Conservation (phyloP, 2,888 invertebrate species). For the Idaea straminata region DNA sequence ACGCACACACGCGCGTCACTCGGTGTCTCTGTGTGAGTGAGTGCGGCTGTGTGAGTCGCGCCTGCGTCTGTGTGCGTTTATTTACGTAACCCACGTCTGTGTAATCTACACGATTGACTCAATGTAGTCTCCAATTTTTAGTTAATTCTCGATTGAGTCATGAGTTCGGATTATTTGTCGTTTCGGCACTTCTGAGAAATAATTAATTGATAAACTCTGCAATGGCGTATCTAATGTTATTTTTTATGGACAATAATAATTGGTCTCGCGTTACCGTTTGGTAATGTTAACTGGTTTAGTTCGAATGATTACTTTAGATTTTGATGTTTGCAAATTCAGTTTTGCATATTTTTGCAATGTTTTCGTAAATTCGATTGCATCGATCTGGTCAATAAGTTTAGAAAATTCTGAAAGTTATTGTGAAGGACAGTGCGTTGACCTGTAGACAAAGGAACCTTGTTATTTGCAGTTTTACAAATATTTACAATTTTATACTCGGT, state of each 20-base stretch:
- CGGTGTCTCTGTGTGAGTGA: slow-evolving; percentile 19
- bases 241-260: slow-evolving; percentile 19
- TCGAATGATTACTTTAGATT: slow-evolving; percentile 14
- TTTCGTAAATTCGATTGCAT: slow-evolving; percentile 17
- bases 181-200: slow-evolving; percentile 42
- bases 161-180: slow-evolving; percentile 50
- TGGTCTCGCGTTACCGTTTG: slow-evolving; percentile 7
- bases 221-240: slow-evolving; percentile 14
- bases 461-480: neutral
- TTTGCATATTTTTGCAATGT: slow-evolving; percentile 15
- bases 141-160: slow-evolving; percentile 74
- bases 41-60: slow-evolving; percentile 41
- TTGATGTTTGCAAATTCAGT: slow-evolving; percentile 12
- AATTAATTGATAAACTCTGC: slow-evolving; percentile 11
- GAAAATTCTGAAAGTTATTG: slow-evolving; percentile 3
- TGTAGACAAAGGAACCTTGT: neutral
- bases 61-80: slow-evolving; percentile 53
- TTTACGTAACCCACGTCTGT: slow-evolving; percentile 73
- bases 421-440: neutral
- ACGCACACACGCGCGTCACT: slow-evolving; percentile 48
- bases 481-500: neutral
- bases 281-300: slow-evolving; percentile 4
- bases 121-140: slow-evolving; percentile 72
- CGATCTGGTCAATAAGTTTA: slow-evolving; percentile 13
- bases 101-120: slow-evolving; percentile 73